These are phyloP conservation scores for Somateria mollissima DNA, from an alignment of 2,797 vertebrate genomes.

Conservation along the genomic window DNA sequence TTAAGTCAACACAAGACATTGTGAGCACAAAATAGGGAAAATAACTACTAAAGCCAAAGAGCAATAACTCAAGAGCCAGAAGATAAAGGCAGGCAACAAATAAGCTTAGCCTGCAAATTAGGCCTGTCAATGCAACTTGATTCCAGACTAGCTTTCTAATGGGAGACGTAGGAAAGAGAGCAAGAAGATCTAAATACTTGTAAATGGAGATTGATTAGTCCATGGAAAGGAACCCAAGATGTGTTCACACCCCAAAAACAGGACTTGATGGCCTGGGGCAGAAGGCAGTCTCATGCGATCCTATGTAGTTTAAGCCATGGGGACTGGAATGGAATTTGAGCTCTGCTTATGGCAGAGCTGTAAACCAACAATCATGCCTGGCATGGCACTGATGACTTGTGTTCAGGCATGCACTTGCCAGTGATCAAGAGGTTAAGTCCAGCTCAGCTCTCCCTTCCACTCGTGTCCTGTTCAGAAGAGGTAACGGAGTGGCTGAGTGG, in stretches of 20 bases:
- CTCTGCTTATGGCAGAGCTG: background rate
- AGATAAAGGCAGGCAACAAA: background rate
- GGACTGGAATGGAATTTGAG: background rate
- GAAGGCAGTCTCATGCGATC: background rate
- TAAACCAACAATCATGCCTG: rapidly evolving
- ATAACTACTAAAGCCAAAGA: background rate
- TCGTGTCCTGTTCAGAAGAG: background rate
- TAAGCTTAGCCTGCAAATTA: background rate
- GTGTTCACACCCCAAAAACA: background rate
- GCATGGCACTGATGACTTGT: background rate
- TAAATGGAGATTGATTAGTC: background rate
- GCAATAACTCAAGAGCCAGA: background rate
- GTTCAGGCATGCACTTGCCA: rapidly evolving
- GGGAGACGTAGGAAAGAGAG: background rate
- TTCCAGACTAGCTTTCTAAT: background rate
- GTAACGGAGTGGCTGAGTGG: background rate
- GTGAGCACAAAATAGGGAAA: background rate
- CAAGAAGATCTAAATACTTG: background rate
- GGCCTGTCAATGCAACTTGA: background rate
- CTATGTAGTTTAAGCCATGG: background rate
- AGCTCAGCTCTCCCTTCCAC: background rate
- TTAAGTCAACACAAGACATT: background rate
- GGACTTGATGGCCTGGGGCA: background rate
- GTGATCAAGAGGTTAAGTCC: background rate
- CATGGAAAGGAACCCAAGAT: background rate